A percentile compares a stretch with the other conserved stretches of the same genome.
phyloP scores from a whole-genome alignment of 2,113 vertebrate genomes.

The Campylomormyrus tamandua region DNA sequence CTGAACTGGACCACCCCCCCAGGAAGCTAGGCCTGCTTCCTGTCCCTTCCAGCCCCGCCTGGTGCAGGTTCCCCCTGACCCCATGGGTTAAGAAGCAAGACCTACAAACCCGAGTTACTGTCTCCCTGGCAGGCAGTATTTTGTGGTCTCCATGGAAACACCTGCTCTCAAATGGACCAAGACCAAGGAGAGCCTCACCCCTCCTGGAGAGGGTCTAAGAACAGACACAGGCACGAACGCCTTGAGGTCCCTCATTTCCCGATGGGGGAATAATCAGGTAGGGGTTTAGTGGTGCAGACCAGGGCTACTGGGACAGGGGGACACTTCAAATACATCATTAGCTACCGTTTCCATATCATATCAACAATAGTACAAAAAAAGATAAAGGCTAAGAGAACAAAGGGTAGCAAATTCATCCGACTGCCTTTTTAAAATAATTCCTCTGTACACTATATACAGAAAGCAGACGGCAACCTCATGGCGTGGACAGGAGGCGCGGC shows the following conservation, averaged over 20 bases:
- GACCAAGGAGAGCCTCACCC: not conserved
- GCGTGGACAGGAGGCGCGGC: conserved; percentile 12
- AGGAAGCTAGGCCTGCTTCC: not conserved
- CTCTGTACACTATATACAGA: conserved; percentile 96
- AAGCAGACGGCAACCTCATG: conserved; percentile 42
- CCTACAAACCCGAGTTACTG: not conserved
- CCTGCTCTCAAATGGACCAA: not conserved
- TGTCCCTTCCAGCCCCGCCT: not conserved
- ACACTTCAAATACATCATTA: conserved; percentile 18
- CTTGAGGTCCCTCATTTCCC: not conserved
- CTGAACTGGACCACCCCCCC: not conserved
- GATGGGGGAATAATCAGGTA: not conserved
- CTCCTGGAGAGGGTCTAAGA: not conserved
- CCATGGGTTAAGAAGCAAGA: not conserved
- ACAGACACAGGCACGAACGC: not conserved
- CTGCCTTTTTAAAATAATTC: conserved; percentile 77
- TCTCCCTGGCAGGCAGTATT: not conserved
- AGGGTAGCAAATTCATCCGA: conserved; percentile 46
- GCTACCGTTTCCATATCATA: conserved; percentile 26
- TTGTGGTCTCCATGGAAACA: not conserved
- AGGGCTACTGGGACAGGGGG: not conserved
- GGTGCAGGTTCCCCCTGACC: not conserved
- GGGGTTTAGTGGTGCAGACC: not conserved
- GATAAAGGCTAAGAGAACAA: conserved; percentile 49
- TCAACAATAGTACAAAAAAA: conserved; percentile 26